Base-by-base conservation (phyloP, 2,797 vertebrate species). In the Falco novaeseelandiae region DNA sequence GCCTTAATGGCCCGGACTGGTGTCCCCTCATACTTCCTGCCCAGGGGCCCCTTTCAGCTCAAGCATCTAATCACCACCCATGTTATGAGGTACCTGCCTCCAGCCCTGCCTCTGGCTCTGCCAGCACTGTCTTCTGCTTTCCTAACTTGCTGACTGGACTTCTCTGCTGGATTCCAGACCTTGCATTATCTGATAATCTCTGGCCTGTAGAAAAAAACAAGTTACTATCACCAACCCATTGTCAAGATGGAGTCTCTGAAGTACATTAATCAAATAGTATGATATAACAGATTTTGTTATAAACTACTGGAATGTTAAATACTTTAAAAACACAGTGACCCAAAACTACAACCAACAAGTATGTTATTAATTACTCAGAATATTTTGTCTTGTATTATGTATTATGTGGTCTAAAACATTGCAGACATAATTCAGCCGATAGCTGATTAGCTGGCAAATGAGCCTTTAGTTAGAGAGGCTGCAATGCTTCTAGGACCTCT, bases 381-480 rank as follows among this genome's bases (percentile, higher is more conserved):
- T 52, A 21, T 57, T 93, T 90, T 71, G 14, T 66, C 49, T 77
- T 77, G 7, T 59, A 44, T 55, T 78, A 59, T 44, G 15, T 36
- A 71, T 51, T 51, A 46, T 67, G 38, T 40, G 11, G 15, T 71
- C 22, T 86, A 74, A 90, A 90, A 30, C 40, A 54, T 20, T 25
- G 23, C 3, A 42, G 63, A 71, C n/a, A 46, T 8, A 40, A 44
- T 49, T 93, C 58, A 83, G 49, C 61, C 81, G 36, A 71, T 48
- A 86, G 49, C 20, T 93, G 85, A 83, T 91, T 93, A 91, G 14
- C 32, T 87, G 58, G 46, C 14, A 93, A 95, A 94, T 63, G 40
- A 90, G 9, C n/a, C 49, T 67, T 59, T 62, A 66, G 25, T 51
- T 59, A 63, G 49, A 87, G 27, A 93, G n/a, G 16, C 3, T 71